phyloP scores from a whole-genome alignment of 2,888 invertebrate genomes.

The Bursaphelenchus okinawaensis region DNA sequence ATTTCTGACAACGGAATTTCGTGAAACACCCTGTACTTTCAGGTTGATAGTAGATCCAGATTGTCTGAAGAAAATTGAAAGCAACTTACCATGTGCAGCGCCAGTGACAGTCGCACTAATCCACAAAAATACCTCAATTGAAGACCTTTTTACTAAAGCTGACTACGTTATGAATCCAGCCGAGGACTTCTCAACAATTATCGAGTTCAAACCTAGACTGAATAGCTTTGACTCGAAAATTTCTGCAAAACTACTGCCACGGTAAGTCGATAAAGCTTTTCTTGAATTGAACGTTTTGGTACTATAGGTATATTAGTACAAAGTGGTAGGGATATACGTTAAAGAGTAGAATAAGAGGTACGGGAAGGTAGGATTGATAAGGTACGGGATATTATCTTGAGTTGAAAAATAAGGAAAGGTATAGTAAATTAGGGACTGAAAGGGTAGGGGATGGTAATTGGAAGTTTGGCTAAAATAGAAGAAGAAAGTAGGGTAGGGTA shows the following conservation, averaged over 20 bases:
- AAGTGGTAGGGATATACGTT: too few relatives aligned
- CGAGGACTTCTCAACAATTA: neutral
- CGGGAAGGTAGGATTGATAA: too few relatives aligned
- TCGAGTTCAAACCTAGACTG: neutral
- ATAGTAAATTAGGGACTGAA: too few relatives aligned
- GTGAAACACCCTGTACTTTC: too few relatives aligned
- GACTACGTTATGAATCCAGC: neutral
- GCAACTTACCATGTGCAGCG: neutral
- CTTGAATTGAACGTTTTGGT: too few relatives aligned
- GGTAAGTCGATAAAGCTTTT: neutral
- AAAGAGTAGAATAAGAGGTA: too few relatives aligned
- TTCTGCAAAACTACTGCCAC: neutral
- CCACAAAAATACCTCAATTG: neutral
- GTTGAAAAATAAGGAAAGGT: too few relatives aligned
- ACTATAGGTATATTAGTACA: too few relatives aligned
- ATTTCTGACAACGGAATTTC: too few relatives aligned
- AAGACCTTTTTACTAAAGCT: neutral
- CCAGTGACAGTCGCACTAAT: neutral
- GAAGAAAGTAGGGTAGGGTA: too few relatives aligned
- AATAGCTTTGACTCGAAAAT: neutral
- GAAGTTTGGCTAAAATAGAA: neutral
- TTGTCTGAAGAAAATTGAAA: neutral
- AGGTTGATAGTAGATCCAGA: neutral
- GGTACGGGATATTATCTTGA: too few relatives aligned
- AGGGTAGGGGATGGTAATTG: too few relatives aligned